A percentile compares a stretch with the other conserved stretches of the same genome.
phyloP scores from a whole-genome alignment of 2,797 vertebrate species.

The Parauchenoglanis ngamensis region DNA sequence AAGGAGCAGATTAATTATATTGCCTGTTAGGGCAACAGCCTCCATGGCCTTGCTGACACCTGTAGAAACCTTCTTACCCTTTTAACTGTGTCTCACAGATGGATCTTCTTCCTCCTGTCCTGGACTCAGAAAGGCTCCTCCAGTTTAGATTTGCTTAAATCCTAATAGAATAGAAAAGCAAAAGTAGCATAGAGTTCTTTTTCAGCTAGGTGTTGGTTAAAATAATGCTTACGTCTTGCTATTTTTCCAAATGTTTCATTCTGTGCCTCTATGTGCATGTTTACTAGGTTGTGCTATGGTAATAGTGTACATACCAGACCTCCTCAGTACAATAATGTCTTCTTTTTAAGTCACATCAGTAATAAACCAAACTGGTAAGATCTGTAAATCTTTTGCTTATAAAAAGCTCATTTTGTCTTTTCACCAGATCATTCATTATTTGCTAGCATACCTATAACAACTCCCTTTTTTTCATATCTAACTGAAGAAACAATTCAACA shows the following conservation, averaged over 20 bases:
- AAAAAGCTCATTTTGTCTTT: background rate
- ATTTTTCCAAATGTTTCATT: background rate
- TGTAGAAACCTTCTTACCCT: background rate
- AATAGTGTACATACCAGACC: background rate
- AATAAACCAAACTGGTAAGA: background rate
- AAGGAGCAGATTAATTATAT: background rate
- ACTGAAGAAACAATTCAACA: conserved; percentile 14
- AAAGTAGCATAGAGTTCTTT: background rate
- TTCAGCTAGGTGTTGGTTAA: background rate
- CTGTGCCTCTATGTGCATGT: background rate
- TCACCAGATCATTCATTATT: background rate
- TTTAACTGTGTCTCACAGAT: background rate
- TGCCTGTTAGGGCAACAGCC: conserved; percentile 4
- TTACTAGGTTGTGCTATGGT: background rate
- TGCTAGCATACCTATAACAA: background rate
- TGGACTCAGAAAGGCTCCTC: conserved; percentile 56
- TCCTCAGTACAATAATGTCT: background rate
- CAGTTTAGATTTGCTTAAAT: conserved; percentile 32
- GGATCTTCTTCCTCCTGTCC: background rate
- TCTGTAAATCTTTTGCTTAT: background rate
- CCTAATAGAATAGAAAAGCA: background rate
- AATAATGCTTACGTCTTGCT: background rate
- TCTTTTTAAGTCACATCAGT: background rate
- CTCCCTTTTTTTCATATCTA: conserved; percentile 10
- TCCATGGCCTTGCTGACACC: conserved; percentile 1